Conservation (phyloP, 2,113 vertebrate genomes). For the Callopanchax toddi region DNA sequence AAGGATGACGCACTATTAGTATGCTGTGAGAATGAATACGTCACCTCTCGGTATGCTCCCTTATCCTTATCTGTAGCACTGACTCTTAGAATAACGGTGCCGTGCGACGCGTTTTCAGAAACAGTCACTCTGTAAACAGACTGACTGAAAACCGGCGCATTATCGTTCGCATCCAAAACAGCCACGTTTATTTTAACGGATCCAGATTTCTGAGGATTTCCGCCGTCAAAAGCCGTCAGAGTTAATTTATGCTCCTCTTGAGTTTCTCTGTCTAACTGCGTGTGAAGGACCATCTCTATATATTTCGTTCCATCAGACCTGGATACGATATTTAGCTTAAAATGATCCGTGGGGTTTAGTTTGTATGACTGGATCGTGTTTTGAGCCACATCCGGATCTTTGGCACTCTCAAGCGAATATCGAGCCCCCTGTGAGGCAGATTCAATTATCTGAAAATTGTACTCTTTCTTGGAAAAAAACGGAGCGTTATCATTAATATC, state of each 20-base stretch:
- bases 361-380: constrained; percentile 79
- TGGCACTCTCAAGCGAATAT: constrained; percentile 73
- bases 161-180: constrained; percentile 80
- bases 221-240: constrained; percentile 78
- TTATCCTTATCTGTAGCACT: constrained; percentile 75
- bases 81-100: constrained; percentile 56
- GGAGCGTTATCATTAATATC: constrained; percentile 80
- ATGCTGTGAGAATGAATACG: constrained; percentile 71
- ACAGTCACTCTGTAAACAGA: constrained; percentile 64
- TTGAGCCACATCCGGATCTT: constrained; percentile 76
- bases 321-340: constrained; percentile 73
- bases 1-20: constrained; percentile 37
- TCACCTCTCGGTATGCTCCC: constrained; percentile 65
- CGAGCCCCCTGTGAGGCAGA: constrained; percentile 60
- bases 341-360: constrained; percentile 70
- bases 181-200: constrained; percentile 73
- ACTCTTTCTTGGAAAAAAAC: constrained; percentile 61
- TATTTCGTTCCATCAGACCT: constrained; percentile 74
- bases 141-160: constrained; percentile 75
- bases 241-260: constrained; percentile 68
- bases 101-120: constrained; percentile 66
- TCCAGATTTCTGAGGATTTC: constrained; percentile 74
- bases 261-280: constrained; percentile 72
- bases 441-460: constrained; percentile 72
- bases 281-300: constrained; percentile 76